Conservation (phyloP, 2,888 invertebrate species). For the Erebia epiphron region DNA sequence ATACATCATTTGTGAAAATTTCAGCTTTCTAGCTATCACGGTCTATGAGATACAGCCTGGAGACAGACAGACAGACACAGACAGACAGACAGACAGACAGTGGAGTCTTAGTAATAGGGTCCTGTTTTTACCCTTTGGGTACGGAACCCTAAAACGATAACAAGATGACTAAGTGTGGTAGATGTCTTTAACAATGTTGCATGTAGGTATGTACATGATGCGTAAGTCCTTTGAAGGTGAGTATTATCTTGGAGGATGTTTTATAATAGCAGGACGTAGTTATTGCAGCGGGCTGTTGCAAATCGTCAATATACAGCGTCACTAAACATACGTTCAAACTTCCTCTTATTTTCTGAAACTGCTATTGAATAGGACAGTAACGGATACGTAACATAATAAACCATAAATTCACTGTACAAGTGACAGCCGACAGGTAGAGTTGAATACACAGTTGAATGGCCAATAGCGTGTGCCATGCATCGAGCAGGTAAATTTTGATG, state of each 20-base stretch:
- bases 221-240: conserved; percentile 6
- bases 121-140: too few species aligned
- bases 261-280: conserved; percentile 50
- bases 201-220: neutral
- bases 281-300: conserved; percentile 40
- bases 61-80: too few species aligned
- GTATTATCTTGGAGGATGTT: conserved; percentile 45
- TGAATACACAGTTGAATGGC: conserved; percentile 27
- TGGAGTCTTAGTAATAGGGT: too few species aligned
- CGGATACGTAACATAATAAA: conserved; percentile 31
- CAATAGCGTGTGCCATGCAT: conserved; percentile 26
- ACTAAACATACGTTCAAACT: conserved; percentile 40
- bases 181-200: neutral
- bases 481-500: conserved; percentile 29
- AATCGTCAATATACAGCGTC: conserved; percentile 35
- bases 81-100: too few species aligned
- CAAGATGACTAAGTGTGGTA: neutral
- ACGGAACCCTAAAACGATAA: too few species aligned
- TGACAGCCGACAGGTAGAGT: too few species aligned
- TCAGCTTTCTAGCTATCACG: too few species aligned
- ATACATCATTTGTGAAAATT: too few species aligned
- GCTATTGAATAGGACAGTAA: conserved; percentile 34
- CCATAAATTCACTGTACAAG: conserved; percentile 12
- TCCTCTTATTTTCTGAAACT: conserved; percentile 38
- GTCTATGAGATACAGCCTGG: too few species aligned